A percentile compares a stretch with the other conserved stretches of the same genome.
Evolutionary conservation across 2,888 invertebrate species (phyloP).

Genomic region (Lysandra bellargus): DNA sequence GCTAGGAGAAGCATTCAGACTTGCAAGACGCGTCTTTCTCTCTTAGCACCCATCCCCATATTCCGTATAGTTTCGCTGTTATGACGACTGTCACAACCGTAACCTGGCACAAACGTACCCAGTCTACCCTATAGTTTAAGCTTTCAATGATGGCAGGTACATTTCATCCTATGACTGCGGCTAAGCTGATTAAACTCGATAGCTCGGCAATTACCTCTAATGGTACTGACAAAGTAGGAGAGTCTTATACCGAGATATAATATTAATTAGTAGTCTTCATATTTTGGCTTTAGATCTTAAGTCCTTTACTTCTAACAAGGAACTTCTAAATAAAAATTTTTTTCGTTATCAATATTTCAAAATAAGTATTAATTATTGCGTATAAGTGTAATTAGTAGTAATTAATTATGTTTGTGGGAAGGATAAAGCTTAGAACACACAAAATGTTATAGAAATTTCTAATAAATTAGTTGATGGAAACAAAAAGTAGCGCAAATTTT

Average conservation of each 20-base stretch:
- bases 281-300: neutral
- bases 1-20: too few species aligned
- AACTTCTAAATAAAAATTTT: neutral
- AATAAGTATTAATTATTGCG: too few species aligned
- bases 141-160: conserved; percentile 13
- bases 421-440: too few species aligned
- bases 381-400: too few species aligned
- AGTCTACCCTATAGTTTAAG: neutral
- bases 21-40: too few species aligned
- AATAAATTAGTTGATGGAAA: neutral
- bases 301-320: neutral
- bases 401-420: too few species aligned
- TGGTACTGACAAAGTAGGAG: conserved; percentile 36
- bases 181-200: conserved; percentile 5
- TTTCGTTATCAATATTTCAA: neutral
- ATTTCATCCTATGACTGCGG: neutral
- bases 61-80: too few species aligned
- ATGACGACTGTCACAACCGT: too few species aligned
- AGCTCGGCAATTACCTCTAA: conserved; percentile 36
- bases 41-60: too few species aligned
- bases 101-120: too few species aligned
- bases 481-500: neutral
- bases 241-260: neutral
- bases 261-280: neutral
- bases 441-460: too few species aligned